phyloP scores from a whole-genome alignment of 2,797 vertebrate genomes.

The Mus minutoides region DNA sequence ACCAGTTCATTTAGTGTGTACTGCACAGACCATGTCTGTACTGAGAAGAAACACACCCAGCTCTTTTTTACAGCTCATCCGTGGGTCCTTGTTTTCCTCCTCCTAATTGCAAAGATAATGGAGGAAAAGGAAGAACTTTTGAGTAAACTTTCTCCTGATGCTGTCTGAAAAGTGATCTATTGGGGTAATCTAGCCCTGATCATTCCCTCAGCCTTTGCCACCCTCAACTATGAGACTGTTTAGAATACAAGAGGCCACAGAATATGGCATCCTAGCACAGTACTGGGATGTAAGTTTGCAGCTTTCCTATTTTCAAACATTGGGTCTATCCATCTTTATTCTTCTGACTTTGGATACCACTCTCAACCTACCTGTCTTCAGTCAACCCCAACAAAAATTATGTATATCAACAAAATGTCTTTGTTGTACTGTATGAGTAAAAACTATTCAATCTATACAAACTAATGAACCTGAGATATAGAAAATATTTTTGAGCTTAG shows the following conservation, averaged over 20 bases:
- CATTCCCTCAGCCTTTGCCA: neutral
- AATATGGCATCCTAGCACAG: neutral
- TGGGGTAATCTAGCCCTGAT: neutral
- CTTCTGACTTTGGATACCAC: neutral
- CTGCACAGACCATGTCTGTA: neutral
- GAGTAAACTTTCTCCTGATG: slow-evolving; percentile 1
- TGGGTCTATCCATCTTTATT: neutral
- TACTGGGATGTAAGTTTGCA: neutral
- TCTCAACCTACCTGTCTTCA: neutral
- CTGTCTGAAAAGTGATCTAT: neutral
- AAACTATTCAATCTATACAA: neutral
- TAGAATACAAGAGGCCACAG: neutral
- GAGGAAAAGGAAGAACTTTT: neutral
- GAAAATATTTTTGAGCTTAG: slow-evolving; percentile 32
- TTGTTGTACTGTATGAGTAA: neutral
- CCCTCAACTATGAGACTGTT: neutral
- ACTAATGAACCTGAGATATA: neutral
- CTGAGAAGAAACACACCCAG: neutral
- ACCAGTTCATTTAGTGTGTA: neutral
- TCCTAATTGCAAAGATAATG: slow-evolving; percentile 33
- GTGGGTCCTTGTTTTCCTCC: neutral
- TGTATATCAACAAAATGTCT: neutral
- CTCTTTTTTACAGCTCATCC: neutral
- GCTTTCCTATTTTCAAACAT: neutral
- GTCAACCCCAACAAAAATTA: neutral